phyloP scores from a whole-genome alignment of 2,113 vertebrate genomes.

The Tetrao urogallus region DNA sequence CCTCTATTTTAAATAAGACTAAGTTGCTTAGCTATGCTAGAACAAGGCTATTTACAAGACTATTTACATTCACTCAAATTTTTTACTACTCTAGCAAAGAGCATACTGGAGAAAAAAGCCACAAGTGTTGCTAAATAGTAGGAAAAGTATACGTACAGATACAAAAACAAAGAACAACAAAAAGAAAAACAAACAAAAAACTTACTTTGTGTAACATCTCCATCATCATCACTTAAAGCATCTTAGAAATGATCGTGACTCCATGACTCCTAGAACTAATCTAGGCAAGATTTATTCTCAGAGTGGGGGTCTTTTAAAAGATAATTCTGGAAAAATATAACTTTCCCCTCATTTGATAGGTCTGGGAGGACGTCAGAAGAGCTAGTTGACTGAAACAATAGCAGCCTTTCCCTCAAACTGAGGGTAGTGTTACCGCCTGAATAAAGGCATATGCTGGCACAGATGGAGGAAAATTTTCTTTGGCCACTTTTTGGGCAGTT shows the following conservation, averaged over 20 bases:
- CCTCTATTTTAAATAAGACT: conserved; percentile 30
- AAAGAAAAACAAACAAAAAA: background rate
- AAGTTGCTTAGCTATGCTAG: background rate
- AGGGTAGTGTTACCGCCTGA: background rate
- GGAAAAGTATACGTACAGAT: background rate
- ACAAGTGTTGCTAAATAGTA: background rate
- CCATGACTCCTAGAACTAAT: background rate
- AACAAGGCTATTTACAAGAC: background rate
- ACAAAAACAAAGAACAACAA: background rate
- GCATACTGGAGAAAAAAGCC: background rate
- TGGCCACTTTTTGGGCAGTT: background rate
- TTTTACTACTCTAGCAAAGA: background rate
- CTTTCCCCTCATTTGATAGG: background rate
- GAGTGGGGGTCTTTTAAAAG: no score
- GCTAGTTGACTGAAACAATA: background rate
- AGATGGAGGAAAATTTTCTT: background rate
- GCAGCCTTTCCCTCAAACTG: background rate
- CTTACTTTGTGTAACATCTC: background rate
- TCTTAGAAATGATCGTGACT: background rate
- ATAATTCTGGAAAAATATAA: background rate
- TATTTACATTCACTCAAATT: conserved; percentile 3
- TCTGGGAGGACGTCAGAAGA: background rate
- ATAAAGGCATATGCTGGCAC: background rate
- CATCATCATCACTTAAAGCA: background rate
- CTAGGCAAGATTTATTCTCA: background rate